Conservation (phyloP, 2,797 vertebrate genomes). For the Tamandua tetradactyla region DNA sequence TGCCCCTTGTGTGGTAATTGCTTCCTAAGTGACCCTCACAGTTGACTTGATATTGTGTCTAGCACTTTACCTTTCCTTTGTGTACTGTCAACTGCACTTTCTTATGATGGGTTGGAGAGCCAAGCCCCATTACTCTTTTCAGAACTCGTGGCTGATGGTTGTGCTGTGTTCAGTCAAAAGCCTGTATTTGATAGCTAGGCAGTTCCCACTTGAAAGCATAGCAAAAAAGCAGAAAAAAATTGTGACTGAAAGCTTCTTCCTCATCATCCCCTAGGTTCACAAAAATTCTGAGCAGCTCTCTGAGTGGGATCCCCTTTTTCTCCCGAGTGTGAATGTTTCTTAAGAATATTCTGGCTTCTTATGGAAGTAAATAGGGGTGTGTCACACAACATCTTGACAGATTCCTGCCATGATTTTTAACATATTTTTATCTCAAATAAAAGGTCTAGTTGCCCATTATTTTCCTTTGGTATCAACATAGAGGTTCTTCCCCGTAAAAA, state of each 20-base stretch:
- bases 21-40: not conserved
- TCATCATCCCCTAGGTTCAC: not conserved
- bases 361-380: not conserved
- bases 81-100: not conserved
- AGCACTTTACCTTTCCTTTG: not conserved
- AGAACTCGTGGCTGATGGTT: not conserved
- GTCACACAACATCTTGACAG: not conserved
- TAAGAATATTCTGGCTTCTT: not conserved
- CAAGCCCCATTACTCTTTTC: not conserved
- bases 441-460: not conserved
- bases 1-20: not conserved
- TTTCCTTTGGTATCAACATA: not conserved
- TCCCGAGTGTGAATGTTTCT: not conserved
- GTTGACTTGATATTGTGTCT: not conserved
- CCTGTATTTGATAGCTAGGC: not conserved
- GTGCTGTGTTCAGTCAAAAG: not conserved
- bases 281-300: not conserved
- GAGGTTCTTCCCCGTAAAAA: constrained; percentile 22
- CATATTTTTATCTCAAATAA: not conserved
- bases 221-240: not conserved
- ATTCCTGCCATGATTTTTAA: not conserved
- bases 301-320: not conserved
- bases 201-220: not conserved
- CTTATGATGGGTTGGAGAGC: not conserved
- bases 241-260: not conserved